Evolutionary conservation across 2,888 invertebrate species (phyloP).

Genomic region (Geotrupes spiniger): DNA sequence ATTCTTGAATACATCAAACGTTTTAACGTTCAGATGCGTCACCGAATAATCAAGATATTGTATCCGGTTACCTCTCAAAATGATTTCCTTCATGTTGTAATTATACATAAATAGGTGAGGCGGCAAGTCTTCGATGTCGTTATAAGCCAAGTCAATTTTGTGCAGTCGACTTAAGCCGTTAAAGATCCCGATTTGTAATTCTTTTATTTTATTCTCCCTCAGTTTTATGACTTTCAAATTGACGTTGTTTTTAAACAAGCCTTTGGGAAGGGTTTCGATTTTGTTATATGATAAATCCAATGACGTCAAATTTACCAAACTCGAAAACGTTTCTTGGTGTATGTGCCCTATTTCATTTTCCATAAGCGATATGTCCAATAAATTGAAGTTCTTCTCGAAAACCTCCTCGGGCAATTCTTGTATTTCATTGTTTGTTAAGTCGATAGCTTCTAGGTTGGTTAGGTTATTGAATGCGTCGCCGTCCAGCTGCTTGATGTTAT

Average conservation of each 20-base stretch:
- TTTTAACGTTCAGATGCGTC: conserved; percentile 5
- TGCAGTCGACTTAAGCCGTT: conserved; percentile 1
- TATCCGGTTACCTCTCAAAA: conserved; percentile 10
- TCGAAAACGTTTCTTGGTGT: conserved; percentile 1
- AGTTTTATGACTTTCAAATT: conserved; percentile 6
- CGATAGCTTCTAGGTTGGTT: background rate
- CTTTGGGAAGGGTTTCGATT: conserved; percentile 5
- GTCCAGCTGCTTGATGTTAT: background rate
- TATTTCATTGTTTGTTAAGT: background rate
- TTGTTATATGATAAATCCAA: conserved; percentile 14
- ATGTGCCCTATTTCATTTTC: background rate
- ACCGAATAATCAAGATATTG: conserved; percentile 7
- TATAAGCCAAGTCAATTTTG: conserved; percentile 11
- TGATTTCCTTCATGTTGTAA: conserved; percentile 6
- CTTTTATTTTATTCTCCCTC: conserved; percentile 4
- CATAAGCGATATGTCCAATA: background rate
- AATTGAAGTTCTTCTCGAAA: background rate
- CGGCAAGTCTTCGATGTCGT: conserved; percentile 9
- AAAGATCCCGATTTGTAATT: conserved; percentile 9
- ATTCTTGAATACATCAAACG: conserved; percentile 12
- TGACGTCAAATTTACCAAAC: background rate
- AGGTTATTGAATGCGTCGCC: background rate
- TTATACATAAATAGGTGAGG: conserved; percentile 14
- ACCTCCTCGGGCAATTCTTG: background rate
- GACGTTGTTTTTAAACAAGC: conserved; percentile 3